These are phyloP conservation scores for Pteropus rufus DNA, from an alignment of 2,797 vertebrate genomes.

Conservation along the genomic window DNA sequence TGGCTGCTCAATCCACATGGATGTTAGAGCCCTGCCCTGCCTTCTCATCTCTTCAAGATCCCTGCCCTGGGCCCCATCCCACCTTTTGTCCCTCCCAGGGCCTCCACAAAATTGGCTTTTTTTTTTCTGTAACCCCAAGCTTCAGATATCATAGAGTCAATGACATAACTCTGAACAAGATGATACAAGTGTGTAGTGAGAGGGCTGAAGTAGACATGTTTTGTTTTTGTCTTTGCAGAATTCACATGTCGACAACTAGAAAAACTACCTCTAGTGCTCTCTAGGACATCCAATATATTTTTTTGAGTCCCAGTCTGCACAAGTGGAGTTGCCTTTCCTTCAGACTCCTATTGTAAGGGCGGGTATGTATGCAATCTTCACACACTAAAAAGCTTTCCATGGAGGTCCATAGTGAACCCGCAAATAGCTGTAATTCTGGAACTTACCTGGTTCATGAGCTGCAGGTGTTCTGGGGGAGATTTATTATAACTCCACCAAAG, in stretches of 20 bases:
- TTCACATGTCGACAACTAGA: neutral
- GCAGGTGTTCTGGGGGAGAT: slow-evolving; percentile 91
- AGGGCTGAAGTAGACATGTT: neutral
- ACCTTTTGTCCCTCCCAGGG: neutral
- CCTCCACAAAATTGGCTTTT: neutral
- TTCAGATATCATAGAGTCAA: neutral
- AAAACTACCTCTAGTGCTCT: neutral
- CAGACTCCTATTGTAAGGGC: neutral
- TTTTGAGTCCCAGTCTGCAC: neutral
- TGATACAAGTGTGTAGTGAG: neutral
- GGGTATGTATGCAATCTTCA: neutral
- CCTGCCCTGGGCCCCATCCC: neutral
- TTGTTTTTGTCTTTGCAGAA: neutral
- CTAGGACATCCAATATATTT: neutral
- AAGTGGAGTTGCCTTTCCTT: neutral
- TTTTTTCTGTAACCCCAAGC: neutral
- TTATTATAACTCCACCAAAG: slow-evolving; percentile 91
- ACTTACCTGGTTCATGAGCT: slow-evolving; percentile 92
- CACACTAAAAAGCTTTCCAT: neutral
- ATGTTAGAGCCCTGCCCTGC: neutral
- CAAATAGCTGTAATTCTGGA: slow-evolving; percentile 84
- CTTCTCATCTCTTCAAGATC: neutral
- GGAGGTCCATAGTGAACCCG: slow-evolving; percentile 83
- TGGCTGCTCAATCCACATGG: neutral
- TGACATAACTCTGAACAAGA: neutral